Evolutionary conservation across 1,140 invertebrate genomes (phyloP), one percentile per base, ranked within the genome.

Genomic region (Brachionus plicatilis): DNA sequence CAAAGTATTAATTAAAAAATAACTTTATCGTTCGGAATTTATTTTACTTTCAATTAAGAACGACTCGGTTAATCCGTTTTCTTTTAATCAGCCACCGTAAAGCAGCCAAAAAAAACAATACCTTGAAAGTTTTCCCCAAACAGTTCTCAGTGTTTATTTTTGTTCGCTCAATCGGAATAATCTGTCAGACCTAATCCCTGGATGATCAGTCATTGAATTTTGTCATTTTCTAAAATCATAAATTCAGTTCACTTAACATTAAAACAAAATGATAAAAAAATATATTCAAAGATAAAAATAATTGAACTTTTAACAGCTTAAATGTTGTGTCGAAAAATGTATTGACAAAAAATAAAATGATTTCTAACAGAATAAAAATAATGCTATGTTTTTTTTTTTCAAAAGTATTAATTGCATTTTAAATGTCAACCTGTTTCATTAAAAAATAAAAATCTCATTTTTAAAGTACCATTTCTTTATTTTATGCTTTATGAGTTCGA

Each of bases 371-470:
- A 60, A 60, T 20, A 53, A 53, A 53, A 53, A 14, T 53, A 53
- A 53, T 53, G 47, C 47, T 53, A 14, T 50, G 2, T 50, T 50
- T 14, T 50, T 53, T 53, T 53, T 14, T 14, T 14, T 37, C 33
- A 70, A 70, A 72, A 41, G 68, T 72, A 72, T 72, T 72, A 72
- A 72, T 72, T 72, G 41, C 41, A 72, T 72, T 72, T 72, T 76
- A 76, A 50, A 76, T 76, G 72, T 76, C 72, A 76, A 76, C 72
- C 72, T 76, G 72, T 76, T 76, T 76, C 72, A 76, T 76, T 76
- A 75, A 75, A 37, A 43, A 50, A 76, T 76, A 50, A 50, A 76
- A 50, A 76, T 29, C 72, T 27, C 45, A 47, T 50, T 75, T 75
- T 56, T 80, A 80, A 33, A 56, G 76, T 60, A 56, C 50, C 76